Evolutionary conservation across 2,797 vertebrate genomes (phyloP).

Genomic region (Furcifer pardalis): DNA sequence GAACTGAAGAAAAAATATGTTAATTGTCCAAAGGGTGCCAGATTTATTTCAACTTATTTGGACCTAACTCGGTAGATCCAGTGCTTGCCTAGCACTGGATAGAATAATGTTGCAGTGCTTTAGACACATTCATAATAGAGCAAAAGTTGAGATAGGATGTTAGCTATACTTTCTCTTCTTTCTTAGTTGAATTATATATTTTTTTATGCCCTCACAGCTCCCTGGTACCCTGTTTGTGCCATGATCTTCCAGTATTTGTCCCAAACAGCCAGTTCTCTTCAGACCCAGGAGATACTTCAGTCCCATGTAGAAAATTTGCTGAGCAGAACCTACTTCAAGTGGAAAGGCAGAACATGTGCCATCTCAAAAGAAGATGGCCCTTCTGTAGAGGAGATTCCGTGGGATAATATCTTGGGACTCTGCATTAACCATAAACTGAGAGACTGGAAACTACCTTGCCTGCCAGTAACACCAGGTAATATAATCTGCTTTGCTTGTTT

Average conservation of each 20-base stretch:
- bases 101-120: not conserved
- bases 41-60: not conserved
- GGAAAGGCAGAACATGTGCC: constrained; percentile 45
- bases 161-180: not conserved
- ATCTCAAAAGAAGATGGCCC: constrained; percentile 44
- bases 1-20: not conserved
- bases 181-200: not conserved
- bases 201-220: constrained; percentile 71
- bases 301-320: constrained; percentile 89
- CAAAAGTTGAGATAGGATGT: not conserved
- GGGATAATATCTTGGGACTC: constrained; percentile 86
- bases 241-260: constrained; percentile 84
- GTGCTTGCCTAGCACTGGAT: not conserved
- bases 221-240: constrained; percentile 83
- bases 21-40: not conserved
- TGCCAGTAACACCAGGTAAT: constrained; percentile 79
- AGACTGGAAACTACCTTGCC: constrained; percentile 84
- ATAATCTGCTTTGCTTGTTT: not conserved
- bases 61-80: not conserved
- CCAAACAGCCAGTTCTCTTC: constrained; percentile 81
- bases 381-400: constrained; percentile 82
- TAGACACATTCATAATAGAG: not conserved
- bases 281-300: constrained; percentile 85
- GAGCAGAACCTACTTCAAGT: constrained; percentile 71
- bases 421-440: constrained; percentile 93